A percentile compares a stretch with the other conserved stretches of the same genome.
These are phyloP conservation scores for Iguana delicatissima DNA, from an alignment of 2,797 vertebrate species.

Conservation along the genomic window DNA sequence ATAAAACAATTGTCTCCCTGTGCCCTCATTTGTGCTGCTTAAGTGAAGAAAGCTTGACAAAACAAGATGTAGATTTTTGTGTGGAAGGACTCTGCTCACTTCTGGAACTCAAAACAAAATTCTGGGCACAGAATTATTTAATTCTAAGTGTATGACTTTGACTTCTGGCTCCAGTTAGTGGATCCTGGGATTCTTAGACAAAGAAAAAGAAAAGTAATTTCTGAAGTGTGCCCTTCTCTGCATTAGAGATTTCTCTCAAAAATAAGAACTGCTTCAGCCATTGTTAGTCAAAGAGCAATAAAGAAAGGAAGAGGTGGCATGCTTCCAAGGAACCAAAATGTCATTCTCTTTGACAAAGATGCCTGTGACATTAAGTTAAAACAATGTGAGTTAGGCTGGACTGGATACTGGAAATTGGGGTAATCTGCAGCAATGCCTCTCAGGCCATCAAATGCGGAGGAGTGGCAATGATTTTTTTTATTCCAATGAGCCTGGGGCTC, in stretches of 20 bases:
- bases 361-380: neutral
- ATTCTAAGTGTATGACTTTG: neutral
- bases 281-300: neutral
- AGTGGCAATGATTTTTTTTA: too few relatives aligned
- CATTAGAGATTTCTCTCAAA: slow-evolving; percentile 5
- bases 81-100: neutral
- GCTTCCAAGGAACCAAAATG: slow-evolving; percentile 1
- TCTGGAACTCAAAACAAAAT: neutral
- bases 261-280: neutral
- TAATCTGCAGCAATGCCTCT: neutral
- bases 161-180: neutral
- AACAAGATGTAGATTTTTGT: neutral
- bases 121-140: neutral
- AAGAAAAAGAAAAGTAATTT: neutral
- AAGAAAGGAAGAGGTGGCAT: slow-evolving; percentile 13
- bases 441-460: too few relatives aligned
- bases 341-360: neutral
- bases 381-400: neutral
- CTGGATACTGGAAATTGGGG: neutral
- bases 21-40: too few relatives aligned
- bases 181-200: neutral
- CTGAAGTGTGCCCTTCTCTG: too few relatives aligned
- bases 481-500: too few relatives aligned
- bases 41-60: neutral
- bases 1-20: too few relatives aligned